Evolutionary conservation across 2,888 invertebrate genomes (phyloP).

Genomic region (Thymelicus lineola): DNA sequence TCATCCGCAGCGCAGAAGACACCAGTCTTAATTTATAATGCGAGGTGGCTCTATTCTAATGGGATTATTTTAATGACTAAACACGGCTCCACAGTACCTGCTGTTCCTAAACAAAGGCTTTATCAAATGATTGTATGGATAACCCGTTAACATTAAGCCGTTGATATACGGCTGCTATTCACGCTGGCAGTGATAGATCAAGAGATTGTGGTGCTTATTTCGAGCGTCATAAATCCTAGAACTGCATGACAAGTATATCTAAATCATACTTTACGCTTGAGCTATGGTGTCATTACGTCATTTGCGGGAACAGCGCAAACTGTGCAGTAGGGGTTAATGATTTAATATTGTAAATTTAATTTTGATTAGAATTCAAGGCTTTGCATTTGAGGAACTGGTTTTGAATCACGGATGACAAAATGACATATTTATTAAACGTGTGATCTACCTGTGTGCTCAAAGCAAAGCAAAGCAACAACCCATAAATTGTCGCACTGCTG

Average conservation of each 20-base stretch:
- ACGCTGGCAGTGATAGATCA: conserved; percentile 28
- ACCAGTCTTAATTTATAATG: too few species aligned
- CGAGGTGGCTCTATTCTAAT: too few species aligned
- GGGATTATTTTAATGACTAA: neutral
- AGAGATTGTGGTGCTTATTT: conserved; percentile 31
- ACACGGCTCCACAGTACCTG: neutral
- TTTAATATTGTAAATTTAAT: neutral
- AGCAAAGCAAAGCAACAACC: too few species aligned
- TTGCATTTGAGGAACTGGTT: too few species aligned
- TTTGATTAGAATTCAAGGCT: too few species aligned
- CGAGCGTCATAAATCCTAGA: conserved; percentile 19
- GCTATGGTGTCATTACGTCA: conserved; percentile 10
- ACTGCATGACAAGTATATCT: conserved; percentile 23
- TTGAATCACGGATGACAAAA: too few species aligned
- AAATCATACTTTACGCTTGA: conserved; percentile 9
- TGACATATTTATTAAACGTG: too few species aligned
- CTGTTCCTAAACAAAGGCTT: neutral
- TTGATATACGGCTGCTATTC: conserved; percentile 28
- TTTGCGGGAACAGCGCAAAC: neutral
- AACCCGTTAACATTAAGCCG: conserved; percentile 24
- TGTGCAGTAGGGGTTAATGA: neutral
- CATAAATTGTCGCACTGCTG: too few species aligned
- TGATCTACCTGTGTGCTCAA: too few species aligned
- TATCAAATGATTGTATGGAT: conserved; percentile 24
- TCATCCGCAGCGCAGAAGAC: too few species aligned